Base-by-base conservation (phyloP, 2,888 invertebrate species). In the Ophion obscuratus region DNA sequence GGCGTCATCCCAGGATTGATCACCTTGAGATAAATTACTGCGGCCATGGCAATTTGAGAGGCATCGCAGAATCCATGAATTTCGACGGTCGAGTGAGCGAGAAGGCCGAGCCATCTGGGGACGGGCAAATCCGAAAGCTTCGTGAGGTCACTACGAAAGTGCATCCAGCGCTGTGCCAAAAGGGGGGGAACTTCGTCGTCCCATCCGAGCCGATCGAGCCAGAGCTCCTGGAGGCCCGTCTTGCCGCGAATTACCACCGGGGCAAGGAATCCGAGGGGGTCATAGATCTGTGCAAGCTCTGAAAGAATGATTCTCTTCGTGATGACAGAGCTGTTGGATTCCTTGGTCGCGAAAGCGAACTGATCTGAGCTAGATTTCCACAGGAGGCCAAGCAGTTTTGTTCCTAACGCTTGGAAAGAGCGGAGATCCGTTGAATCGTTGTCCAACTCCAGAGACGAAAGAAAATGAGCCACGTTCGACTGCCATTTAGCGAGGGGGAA, bases 61-160 rank as follows among this genome's bases (percentile, higher is more conserved):
- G 87, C 84, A 20, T 87, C 84, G 4, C 75, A 64, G 27, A 87
- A 87, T 5, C 85, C 84, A 44, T 83, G 84, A 2, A 87, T 44
- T 47, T 87, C 77, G 2, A 77, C 36, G 6, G 44, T 31, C 17
- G 80, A 14, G 1, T 11, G 20, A 11, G 73, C 6, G 0, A 44
- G 14, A 47, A 68, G 44, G 14, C 44, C 20, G 14, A 81, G 24
- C 80, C 80, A 85, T 2, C 83, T 31, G 3, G 87, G 84, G 2
- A 87, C 59, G 14, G 53, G 11, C 0, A 80, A 17, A 0, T 70
- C 2, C 6, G 36, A 24, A 44, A 75, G 62, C 0, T 62, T 17
- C 1, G 57, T 4, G 11, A 80, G 7, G 0, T 71, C 24, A 0
- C 20, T 10, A 1, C 71, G 31, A n/a, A 80, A 64, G 0, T 14